Evolutionary conservation across 2,888 invertebrate genomes (phyloP), one percentile per base, ranked within the genome.

Genomic region (Argynnis bischoffii): DNA sequence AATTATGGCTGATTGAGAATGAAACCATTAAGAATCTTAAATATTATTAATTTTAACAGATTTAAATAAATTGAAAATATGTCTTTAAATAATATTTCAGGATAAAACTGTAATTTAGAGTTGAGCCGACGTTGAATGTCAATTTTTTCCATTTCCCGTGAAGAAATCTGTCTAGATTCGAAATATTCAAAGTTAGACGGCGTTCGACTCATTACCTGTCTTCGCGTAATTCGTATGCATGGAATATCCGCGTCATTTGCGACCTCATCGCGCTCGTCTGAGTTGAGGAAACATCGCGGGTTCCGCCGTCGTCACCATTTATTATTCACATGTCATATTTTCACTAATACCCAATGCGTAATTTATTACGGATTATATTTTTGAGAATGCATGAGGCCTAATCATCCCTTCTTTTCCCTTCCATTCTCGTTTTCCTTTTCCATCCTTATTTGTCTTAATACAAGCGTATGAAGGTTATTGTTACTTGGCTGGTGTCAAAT

Each of bases 221-320:
- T 47, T 31, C 78, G 79, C 76, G 79, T 81, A 81, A 86, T 87
- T 86, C 79, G 82, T 86, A 88, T 87, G 87, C 88, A 85, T 84
- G 71, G 84, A 81, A 81, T 82, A 82, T 81, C 81, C 78, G 79
- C 70, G 79, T 86, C 81, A 86, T 87, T 86, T 86, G 84, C 81
- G 80, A 83, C 81, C 81, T 85, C 82, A 83, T 85, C 81, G 79
- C 26, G 79, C 55, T 21, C 46, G 31, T 50, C 50, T 11, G 21
- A 51, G 16, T 2, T 57, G 46, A 18, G n/a, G 57, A 15, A 48
- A 50, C 31, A 6, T 6, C 13, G 21, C n/a, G 21, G 59, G 57
- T 64, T 64, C 26, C 41, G 54, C 35, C 50, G n/a, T 14, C 18
- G 18, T 21, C 41, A 5, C 18, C 16, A 6, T 41, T 35, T 55